These are phyloP conservation scores for Trilocha varians DNA, from an alignment of 2,888 invertebrate species.

Conservation along the genomic window DNA sequence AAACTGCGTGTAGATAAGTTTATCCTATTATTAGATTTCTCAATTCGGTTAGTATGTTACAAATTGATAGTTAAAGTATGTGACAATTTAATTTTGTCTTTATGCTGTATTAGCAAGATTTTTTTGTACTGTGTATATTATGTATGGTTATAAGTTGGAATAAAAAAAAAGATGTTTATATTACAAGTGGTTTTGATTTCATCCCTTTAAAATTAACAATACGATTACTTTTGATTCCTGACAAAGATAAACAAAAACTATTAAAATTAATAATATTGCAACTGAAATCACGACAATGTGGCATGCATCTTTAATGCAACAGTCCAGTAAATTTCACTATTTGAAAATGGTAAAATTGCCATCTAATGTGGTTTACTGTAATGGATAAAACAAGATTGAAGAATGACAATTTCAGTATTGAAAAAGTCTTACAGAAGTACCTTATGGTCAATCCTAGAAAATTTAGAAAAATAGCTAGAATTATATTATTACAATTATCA, in stretches of 20 bases:
- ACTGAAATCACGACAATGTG: not conserved
- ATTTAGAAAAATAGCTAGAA: too few relatives aligned
- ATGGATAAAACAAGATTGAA: too few relatives aligned
- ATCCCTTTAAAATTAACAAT: not conserved
- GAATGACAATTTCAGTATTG: too few relatives aligned
- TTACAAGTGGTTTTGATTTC: constrained; percentile 46
- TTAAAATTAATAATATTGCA: too few relatives aligned
- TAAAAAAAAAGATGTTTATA: constrained; percentile 72
- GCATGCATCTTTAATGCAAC: not conserved
- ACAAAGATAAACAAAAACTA: too few relatives aligned
- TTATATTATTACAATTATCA: too few relatives aligned
- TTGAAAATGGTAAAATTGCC: not conserved
- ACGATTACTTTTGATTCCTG: too few relatives aligned
- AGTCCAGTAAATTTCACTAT: not conserved
- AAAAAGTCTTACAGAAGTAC: too few relatives aligned
- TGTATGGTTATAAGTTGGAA: constrained; percentile 83
- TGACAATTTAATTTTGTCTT: constrained; percentile 70
- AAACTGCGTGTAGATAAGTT: constrained; percentile 70
- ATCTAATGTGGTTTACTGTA: too few relatives aligned
- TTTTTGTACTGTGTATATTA: constrained; percentile 89
- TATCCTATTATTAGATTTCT: constrained; percentile 69
- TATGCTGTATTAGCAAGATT: constrained; percentile 75
- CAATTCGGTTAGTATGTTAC: constrained; percentile 67
- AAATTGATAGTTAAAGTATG: constrained; percentile 58
- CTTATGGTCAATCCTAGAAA: too few relatives aligned